Conservation (phyloP, 1,140 invertebrate genomes). For the Chelonus insularis region DNA sequence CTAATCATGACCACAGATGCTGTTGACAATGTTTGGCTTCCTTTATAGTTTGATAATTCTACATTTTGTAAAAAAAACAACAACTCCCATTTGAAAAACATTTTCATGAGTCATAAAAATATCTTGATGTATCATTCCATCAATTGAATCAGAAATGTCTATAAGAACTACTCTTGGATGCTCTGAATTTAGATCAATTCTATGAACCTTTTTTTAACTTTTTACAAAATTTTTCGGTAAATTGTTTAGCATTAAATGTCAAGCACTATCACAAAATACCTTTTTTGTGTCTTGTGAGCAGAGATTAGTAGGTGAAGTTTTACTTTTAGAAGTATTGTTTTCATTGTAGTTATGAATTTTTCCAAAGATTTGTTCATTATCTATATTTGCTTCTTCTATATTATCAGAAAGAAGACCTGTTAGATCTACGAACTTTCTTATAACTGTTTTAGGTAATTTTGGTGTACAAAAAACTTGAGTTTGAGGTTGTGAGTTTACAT, state of each 20-base stretch:
- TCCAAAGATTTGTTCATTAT: too few relatives aligned
- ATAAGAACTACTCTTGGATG: slow-evolving; percentile 51
- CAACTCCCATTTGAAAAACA: slow-evolving; percentile 44
- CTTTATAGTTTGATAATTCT: slow-evolving; percentile 29
- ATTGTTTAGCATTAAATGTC: slow-evolving; percentile 50
- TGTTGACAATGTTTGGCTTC: slow-evolving; percentile 29
- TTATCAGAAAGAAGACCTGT: slow-evolving; percentile 50
- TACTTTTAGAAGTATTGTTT: too few relatives aligned
- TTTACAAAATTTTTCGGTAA: slow-evolving; percentile 44
- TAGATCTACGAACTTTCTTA: slow-evolving; percentile 55
- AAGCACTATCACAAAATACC: slow-evolving; percentile 48
- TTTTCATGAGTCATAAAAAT: slow-evolving; percentile 48
- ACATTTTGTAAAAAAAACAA: slow-evolving; percentile 48
- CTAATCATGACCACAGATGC: slow-evolving; percentile 47
- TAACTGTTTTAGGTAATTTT: slow-evolving; percentile 28
- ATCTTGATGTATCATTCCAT: slow-evolving; percentile 48
- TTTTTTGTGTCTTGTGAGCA: slow-evolving; percentile 55
- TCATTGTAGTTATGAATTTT: too few relatives aligned
- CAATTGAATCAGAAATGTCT: slow-evolving; percentile 49
- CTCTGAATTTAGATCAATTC: slow-evolving; percentile 44
- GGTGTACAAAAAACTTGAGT: too few relatives aligned
- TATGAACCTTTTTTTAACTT: slow-evolving; percentile 44
- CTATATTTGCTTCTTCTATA: slow-evolving; percentile 19
- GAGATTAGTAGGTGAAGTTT: slow-evolving; percentile 31
- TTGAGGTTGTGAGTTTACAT: too few relatives aligned